Conservation (phyloP, 2,888 invertebrate species). For the Therioaphis trifolii region DNA sequence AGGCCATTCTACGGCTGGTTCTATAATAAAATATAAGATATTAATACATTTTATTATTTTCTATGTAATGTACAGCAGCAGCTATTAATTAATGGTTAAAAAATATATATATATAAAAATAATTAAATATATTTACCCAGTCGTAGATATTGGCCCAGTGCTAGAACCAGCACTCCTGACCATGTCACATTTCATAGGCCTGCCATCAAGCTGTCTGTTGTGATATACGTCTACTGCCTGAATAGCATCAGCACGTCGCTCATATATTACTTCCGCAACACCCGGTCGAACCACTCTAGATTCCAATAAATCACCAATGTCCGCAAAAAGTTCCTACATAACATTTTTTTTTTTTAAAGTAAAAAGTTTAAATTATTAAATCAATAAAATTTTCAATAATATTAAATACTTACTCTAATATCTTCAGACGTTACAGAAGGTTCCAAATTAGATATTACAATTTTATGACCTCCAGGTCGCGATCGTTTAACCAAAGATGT, state of each 20-base stretch:
- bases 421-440: conserved; percentile 88
- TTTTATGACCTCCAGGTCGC: conserved; percentile 78
- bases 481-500: conserved; percentile 26
- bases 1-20: conserved; percentile 49
- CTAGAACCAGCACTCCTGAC: conserved; percentile 72
- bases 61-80: too few relatives aligned
- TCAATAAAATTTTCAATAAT: not conserved
- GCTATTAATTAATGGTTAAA: too few relatives aligned
- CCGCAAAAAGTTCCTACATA: conserved; percentile 88
- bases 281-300: conserved; percentile 88
- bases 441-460: conserved; percentile 91
- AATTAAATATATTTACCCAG: conserved; percentile 53
- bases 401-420: conserved; percentile 76
- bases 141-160: not conserved
- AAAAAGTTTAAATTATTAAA: not conserved
- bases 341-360: not conserved
- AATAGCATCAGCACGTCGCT: conserved; percentile 85
- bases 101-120: too few relatives aligned
- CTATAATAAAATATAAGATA: conserved; percentile 36
- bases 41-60: too few relatives aligned
- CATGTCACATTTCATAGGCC: conserved; percentile 90
- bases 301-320: conserved; percentile 86
- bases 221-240: conserved; percentile 93
- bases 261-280: conserved; percentile 91
- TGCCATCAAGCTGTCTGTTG: conserved; percentile 91